These are phyloP conservation scores for Cerastis rubricosa DNA, from an alignment of 2,888 invertebrate genomes.

Conservation along the genomic window DNA sequence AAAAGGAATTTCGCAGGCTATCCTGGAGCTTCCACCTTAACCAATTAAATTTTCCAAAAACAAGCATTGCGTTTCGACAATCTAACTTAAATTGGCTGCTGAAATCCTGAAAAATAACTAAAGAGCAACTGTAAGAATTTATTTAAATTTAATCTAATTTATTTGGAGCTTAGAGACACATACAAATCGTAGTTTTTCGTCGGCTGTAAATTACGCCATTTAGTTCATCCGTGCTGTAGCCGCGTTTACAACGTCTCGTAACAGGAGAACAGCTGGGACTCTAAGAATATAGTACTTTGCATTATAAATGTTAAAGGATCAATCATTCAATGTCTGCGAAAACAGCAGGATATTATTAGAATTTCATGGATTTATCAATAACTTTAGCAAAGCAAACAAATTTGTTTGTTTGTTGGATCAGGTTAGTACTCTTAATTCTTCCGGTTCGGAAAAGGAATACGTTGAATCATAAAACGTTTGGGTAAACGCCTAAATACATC, in stretches of 20 bases:
- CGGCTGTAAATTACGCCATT: constrained; percentile 46
- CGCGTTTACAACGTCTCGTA: constrained; percentile 33
- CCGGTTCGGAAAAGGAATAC: background rate
- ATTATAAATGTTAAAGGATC: constrained; percentile 22
- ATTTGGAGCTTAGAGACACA: constrained; percentile 53
- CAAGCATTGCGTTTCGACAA: background rate
- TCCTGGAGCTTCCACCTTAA: too few relatives aligned
- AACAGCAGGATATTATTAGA: constrained; percentile 4
- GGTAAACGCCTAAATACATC: background rate
- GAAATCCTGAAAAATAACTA: constrained; percentile 31
- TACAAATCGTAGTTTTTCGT: constrained; percentile 54
- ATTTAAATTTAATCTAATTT: constrained; percentile 51
- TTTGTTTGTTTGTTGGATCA: constrained; percentile 3
- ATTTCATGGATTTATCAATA: background rate
- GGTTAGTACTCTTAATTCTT: background rate
- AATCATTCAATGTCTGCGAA: constrained; percentile 14
- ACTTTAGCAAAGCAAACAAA: background rate
- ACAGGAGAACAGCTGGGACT: constrained; percentile 1
- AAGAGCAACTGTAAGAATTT: constrained; percentile 32
- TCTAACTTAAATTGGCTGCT: too few relatives aligned
- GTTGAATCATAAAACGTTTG: background rate
- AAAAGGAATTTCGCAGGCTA: too few relatives aligned
- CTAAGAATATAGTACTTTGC: constrained; percentile 19
- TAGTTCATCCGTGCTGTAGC: constrained; percentile 24
- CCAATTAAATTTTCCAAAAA: background rate